phyloP scores from a whole-genome alignment of 2,888 invertebrate species.

The Leptinotarsa peninsularis region DNA sequence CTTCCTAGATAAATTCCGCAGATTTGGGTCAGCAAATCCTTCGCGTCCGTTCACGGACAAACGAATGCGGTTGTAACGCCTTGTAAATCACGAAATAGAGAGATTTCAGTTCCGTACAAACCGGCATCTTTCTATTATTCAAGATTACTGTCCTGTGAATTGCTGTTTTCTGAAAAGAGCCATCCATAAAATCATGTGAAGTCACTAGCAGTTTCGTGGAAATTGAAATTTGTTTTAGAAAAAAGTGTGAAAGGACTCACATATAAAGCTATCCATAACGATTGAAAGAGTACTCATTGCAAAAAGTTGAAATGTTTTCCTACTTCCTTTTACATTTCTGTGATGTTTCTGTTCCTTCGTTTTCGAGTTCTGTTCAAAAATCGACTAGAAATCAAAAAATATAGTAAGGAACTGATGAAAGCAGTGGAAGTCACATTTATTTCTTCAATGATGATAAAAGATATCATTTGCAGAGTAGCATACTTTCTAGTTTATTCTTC shows the following conservation, averaged over 20 bases:
- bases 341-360: too few relatives aligned
- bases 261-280: too few relatives aligned
- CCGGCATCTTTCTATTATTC: conserved; percentile 38
- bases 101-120: conserved; percentile 37
- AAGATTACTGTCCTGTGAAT: conserved; percentile 32
- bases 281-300: not conserved
- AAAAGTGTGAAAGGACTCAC: not conserved
- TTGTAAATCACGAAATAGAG: conserved; percentile 39
- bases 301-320: not conserved
- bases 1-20: conserved; percentile 44
- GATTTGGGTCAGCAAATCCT: conserved; percentile 50
- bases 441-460: too few relatives aligned
- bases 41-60: conserved; percentile 47
- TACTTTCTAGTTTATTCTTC: too few relatives aligned
- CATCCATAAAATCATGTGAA: conserved; percentile 7
- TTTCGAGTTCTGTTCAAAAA: too few relatives aligned
- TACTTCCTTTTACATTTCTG: too few relatives aligned
- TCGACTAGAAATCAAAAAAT: too few relatives aligned
- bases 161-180: conserved; percentile 23
- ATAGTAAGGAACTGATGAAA: too few relatives aligned
- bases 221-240: not conserved
- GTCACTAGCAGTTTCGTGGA: not conserved
- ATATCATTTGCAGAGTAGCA: too few relatives aligned
- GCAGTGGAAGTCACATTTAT: too few relatives aligned
- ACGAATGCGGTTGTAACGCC: conserved; percentile 43